These are phyloP conservation scores for Labeo catla DNA, from an alignment of 2,113 vertebrate genomes.

Conservation along the genomic window DNA sequence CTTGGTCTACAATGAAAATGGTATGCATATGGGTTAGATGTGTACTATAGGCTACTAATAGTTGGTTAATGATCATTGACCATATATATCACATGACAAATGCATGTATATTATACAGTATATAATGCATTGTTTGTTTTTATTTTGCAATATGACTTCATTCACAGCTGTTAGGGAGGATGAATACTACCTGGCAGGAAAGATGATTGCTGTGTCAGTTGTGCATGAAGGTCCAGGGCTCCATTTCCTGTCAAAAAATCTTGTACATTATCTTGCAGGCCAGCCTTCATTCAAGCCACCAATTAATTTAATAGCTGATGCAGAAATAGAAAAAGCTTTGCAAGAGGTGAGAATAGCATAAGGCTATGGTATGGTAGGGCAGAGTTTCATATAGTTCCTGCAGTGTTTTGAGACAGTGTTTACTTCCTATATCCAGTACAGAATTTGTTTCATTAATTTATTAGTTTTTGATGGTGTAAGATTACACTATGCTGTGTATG, in stretches of 20 bases:
- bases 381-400: slow-evolving; percentile 7
- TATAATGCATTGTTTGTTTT: slow-evolving; percentile 33
- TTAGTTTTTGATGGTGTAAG: slow-evolving; percentile 23
- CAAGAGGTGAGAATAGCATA: slow-evolving; percentile 10
- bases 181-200: no score
- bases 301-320: slow-evolving; percentile 41
- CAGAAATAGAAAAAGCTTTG: slow-evolving; percentile 47
- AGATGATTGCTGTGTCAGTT: slow-evolving; percentile 53
- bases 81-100: slow-evolving; percentile 28
- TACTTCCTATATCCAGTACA: neutral
- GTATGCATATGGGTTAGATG: neutral
- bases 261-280: slow-evolving; percentile 42
- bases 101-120: slow-evolving; percentile 6
- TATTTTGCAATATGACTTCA: no score
- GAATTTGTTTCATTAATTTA: slow-evolving; percentile 16
- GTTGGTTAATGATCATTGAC: slow-evolving; percentile 35
- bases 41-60: slow-evolving; percentile 11
- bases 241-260: slow-evolving; percentile 36
- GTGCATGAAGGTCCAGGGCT: slow-evolving; percentile 49
- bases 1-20: slow-evolving; percentile 58
- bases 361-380: neutral
- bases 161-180: slow-evolving; percentile 48
- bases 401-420: neutral
- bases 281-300: slow-evolving; percentile 45
- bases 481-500: slow-evolving; percentile 14